Evolutionary conservation across 2,113 vertebrate genomes (phyloP), one percentile per base, ranked within the genome.

Genomic region (Scomber scombrus): DNA sequence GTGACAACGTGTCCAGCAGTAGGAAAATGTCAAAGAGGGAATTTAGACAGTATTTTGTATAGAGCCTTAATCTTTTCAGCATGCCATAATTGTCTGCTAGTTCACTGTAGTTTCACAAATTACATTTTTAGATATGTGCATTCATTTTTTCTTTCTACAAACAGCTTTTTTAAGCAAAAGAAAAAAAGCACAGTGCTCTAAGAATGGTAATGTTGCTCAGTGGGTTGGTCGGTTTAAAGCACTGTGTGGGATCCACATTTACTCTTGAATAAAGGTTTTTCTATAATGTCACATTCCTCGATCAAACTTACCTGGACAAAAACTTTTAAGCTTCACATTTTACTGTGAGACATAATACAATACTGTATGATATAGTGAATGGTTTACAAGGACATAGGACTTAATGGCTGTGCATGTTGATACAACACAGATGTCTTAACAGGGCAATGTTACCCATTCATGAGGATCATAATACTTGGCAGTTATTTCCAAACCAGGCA

Each of bases 11-110:
- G 66, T 46, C 77, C 66, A n/a, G 63, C 82, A 46, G 86, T 18
- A 18, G 80, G 40, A 85, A 78, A 87, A 86, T 61, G 71, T 85
- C 81, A 87, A 19, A 67, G 40, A 21, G 68, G 70, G 85, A 70
- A 56, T 81, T 47, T 56, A 70, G 79, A 82, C 81, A 64, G 76
- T 47, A 18, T 75, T 82, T 64, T 70, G 29, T 77, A 49, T 9
- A 19, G n/a, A 64, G 68, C 47, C 51, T 64, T 66, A 72, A 83
- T 85, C 71, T 87, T 74, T 65, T 74, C 49, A 80, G 26, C 40
- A 19, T 40, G 60, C 2, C 6, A 45, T n/a, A 19, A 64, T 11
- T 16, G 18, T 18, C 11, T 11, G 3, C 13, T 43, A 26, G 7
- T 40, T 63, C 40, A 66, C 51, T 16, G 51, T 16, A 2, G 31